Percentiles rank a stretch among this genome's conserved stretches.
These are phyloP conservation scores for Psammodynastes pulverulentus DNA, from an alignment of 2,113 vertebrate genomes.

Conservation along the genomic window DNA sequence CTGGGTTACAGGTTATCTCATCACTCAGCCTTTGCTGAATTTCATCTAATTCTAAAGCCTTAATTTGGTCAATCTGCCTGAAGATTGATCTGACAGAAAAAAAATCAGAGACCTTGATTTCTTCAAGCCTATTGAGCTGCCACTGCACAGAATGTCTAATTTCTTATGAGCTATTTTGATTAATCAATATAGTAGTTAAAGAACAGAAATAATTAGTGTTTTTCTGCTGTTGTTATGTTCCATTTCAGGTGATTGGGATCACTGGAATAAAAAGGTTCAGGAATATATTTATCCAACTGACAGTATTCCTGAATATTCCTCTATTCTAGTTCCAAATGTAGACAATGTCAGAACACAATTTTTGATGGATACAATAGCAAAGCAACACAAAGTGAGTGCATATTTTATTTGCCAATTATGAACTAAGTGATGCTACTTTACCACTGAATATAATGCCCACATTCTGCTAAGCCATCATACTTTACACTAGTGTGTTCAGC, in stretches of 20 bases:
- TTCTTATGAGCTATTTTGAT: neutral
- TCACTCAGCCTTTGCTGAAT: neutral
- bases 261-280: conserved; percentile 74
- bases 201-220: neutral
- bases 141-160: neutral
- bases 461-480: neutral
- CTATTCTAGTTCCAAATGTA: conserved; percentile 79
- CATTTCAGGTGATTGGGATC: conserved; percentile 70
- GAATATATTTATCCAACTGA: conserved; percentile 76
- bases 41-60: neutral
- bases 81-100: neutral
- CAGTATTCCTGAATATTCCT: conserved; percentile 71
- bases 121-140: neutral
- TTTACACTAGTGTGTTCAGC: neutral
- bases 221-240: neutral
- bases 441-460: neutral
- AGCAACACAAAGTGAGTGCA: conserved; percentile 73
- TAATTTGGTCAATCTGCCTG: neutral
- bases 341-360: conserved; percentile 76
- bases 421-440: neutral
- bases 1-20: neutral
- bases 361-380: conserved; percentile 74
- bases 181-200: neutral
- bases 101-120: neutral
- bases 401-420: neutral